phyloP scores from a whole-genome alignment of 2,888 invertebrate genomes.

The Didymodactylos carnosus region DNA sequence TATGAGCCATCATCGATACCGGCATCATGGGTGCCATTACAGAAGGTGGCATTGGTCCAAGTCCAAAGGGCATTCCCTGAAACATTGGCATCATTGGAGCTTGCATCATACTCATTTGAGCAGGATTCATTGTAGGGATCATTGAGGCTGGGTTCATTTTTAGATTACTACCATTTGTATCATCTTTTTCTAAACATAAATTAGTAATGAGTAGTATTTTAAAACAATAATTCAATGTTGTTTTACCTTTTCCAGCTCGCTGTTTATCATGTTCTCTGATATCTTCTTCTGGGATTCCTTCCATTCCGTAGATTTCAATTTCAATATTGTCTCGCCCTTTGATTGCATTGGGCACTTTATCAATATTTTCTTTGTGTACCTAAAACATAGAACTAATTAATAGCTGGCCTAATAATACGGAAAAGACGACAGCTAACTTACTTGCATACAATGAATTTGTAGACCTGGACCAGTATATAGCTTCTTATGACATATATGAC shows the following conservation, averaged over 20 bases:
- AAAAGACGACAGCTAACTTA: conserved; percentile 24
- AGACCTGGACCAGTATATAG: conserved; percentile 91
- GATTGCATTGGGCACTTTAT: conserved; percentile 94
- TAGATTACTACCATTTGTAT: neutral
- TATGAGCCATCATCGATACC: neutral
- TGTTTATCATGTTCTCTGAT: conserved; percentile 53
- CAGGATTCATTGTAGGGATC: neutral
- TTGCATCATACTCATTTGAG: conserved; percentile 4
- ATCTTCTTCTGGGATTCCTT: conserved; percentile 90
- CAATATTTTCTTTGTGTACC: conserved; percentile 85
- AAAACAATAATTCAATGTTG: too few relatives aligned
- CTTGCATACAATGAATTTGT: conserved; percentile 99
- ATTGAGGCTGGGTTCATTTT: neutral
- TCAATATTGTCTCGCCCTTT: conserved; percentile 93
- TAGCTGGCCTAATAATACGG: neutral
- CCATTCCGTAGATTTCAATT: conserved; percentile 99
- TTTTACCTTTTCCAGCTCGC: neutral
- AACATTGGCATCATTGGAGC: neutral
- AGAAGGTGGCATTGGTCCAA: neutral
- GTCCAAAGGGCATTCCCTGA: neutral
- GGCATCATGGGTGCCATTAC: neutral
- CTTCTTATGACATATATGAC: conserved; percentile 98
- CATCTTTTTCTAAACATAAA: too few relatives aligned
- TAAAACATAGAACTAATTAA: neutral
- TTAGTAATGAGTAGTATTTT: too few relatives aligned